phyloP scores from a whole-genome alignment of 2,797 vertebrate species.

The Acanthiza pusilla region DNA sequence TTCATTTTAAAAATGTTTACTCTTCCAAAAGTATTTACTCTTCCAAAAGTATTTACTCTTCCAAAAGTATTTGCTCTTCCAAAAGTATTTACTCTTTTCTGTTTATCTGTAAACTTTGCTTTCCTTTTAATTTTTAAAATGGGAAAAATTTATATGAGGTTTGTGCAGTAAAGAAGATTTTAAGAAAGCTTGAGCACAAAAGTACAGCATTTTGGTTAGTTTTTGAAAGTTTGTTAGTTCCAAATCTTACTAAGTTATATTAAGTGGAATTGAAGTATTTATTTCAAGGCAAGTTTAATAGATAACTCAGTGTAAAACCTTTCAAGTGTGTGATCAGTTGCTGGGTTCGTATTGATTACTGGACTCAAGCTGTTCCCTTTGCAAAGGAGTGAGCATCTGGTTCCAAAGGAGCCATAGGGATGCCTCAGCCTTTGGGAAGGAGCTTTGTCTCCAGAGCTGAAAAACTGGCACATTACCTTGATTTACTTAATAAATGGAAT shows the following conservation, averaged over 20 bases:
- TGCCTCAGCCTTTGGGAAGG: background rate
- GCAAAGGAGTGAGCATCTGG: background rate
- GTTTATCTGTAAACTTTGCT: background rate
- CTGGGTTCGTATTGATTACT: background rate
- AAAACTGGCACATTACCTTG: background rate
- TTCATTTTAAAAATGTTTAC: background rate
- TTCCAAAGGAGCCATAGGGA: background rate
- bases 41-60: background rate
- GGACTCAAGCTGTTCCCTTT: background rate
- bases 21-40: background rate
- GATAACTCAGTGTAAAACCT: background rate
- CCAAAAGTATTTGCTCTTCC: background rate
- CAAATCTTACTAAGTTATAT: background rate
- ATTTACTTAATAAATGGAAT: constrained; percentile 12
- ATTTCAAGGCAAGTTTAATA: background rate
- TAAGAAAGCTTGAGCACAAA: background rate
- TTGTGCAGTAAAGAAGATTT: background rate
- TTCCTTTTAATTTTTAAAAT: background rate
- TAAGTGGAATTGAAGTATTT: background rate
- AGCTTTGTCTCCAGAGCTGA: background rate
- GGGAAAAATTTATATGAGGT: background rate
- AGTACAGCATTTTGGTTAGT: background rate
- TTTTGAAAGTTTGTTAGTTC: background rate
- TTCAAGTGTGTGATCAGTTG: background rate
- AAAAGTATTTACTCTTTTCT: background rate